Conservation (phyloP, 2,113 vertebrate species). For the Acanthochromis polyacanthus region DNA sequence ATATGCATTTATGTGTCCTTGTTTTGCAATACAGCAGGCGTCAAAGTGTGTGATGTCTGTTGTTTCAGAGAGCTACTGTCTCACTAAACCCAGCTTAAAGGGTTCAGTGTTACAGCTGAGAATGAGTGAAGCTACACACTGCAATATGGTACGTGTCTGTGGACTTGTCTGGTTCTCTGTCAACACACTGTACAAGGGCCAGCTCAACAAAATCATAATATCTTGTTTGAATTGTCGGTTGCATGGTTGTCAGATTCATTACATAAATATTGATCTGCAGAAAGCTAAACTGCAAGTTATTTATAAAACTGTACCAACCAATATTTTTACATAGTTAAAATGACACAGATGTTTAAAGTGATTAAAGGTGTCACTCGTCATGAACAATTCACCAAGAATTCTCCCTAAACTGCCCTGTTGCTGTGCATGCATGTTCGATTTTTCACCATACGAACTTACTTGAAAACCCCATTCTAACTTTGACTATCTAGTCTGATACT, state of each 20-base stretch:
- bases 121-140: constrained; percentile 33
- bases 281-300: too few species aligned
- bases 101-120: constrained; percentile 55
- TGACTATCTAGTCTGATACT: too few species aligned
- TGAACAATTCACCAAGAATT: too few species aligned
- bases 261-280: background rate
- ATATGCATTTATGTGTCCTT: background rate
- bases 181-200: background rate
- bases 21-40: constrained; percentile 40
- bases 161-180: constrained; percentile 13
- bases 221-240: background rate
- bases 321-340: background rate
- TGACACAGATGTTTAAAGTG: too few species aligned
- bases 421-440: too few species aligned
- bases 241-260: background rate
- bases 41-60: constrained; percentile 7
- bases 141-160: constrained; percentile 2
- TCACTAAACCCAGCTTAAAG: constrained; percentile 42
- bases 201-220: background rate
- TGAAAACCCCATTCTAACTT: too few species aligned
- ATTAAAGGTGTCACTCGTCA: too few species aligned
- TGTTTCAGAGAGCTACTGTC: constrained; percentile 35
- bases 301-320: too few species aligned
- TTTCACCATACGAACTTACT: too few species aligned
- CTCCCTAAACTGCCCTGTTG: too few species aligned